These are phyloP conservation scores for Drosophila albomicans DNA, from an alignment of 1,140 invertebrate species.

Conservation along the genomic window DNA sequence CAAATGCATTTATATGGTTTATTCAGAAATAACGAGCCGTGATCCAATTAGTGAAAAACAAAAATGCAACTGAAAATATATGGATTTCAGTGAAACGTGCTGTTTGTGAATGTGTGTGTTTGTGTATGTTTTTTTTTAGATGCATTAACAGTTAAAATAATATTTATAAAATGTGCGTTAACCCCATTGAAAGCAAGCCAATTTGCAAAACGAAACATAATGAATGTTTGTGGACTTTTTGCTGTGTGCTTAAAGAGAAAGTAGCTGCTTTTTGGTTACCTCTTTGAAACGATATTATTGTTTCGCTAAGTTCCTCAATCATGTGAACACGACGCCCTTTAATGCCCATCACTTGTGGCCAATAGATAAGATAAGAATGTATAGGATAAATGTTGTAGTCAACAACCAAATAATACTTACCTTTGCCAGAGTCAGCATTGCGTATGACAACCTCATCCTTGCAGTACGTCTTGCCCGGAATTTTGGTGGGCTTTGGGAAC, in stretches of 20 bases:
- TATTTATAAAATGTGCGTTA: constrained; percentile 1
- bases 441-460: constrained; percentile 97
- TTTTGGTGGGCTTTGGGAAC: constrained; percentile 94
- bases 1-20: constrained; percentile 14
- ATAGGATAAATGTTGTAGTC: not conserved
- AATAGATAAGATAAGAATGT: constrained; percentile 18
- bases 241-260: constrained; percentile 11
- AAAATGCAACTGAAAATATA: constrained; percentile 12
- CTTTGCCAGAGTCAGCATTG: constrained; percentile 97
- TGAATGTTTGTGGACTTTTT: constrained; percentile 5
- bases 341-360: constrained; percentile 96
- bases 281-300: constrained; percentile 99
- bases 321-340: constrained; percentile 98
- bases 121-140: not conserved
- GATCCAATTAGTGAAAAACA: constrained; percentile 21
- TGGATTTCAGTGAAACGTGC: constrained; percentile 27
- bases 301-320: constrained; percentile 98
- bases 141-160: not conserved
- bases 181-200: constrained; percentile 4
- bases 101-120: constrained; percentile 5
- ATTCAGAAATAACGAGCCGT: constrained; percentile 6
- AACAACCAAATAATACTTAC: constrained; percentile 86
- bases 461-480: constrained; percentile 95
- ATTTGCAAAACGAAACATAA: constrained; percentile 14
- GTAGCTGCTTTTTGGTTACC: constrained; percentile 88